Percentiles rank a stretch among this genome's conserved stretches.
These are phyloP conservation scores for Arothron firmamentum DNA, from an alignment of 2,113 vertebrate genomes.

Conservation along the genomic window DNA sequence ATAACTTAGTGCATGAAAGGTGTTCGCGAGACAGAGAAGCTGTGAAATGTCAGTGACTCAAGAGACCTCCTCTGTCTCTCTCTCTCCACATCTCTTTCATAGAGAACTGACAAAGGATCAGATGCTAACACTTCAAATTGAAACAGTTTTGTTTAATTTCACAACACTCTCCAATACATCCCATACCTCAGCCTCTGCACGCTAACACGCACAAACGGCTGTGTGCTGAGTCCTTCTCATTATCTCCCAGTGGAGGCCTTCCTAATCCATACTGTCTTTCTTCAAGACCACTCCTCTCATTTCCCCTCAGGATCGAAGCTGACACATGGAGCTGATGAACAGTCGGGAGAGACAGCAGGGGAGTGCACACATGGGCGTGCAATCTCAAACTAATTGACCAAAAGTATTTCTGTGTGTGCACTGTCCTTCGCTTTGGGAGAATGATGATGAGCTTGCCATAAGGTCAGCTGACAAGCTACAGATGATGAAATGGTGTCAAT, in stretches of 20 bases:
- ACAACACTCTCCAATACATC: background rate
- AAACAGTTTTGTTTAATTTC: slow-evolving; percentile 1
- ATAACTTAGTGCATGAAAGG: slow-evolving; percentile 42
- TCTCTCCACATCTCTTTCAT: background rate
- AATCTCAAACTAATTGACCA: slow-evolving; percentile 16
- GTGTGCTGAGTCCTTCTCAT: slow-evolving; percentile 42
- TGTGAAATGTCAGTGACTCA: slow-evolving; percentile 22
- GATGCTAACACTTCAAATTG: background rate
- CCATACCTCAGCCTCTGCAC: background rate
- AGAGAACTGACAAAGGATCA: slow-evolving; percentile 22
- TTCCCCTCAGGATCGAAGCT: slow-evolving; percentile 61
- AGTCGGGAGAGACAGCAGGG: slow-evolving; percentile 26
- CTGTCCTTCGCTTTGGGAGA: slow-evolving; percentile 5
- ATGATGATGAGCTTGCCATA: slow-evolving; percentile 22
- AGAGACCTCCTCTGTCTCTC: background rate
- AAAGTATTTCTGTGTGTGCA: background rate
- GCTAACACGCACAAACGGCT: slow-evolving; percentile 8
- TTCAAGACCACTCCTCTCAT: slow-evolving; percentile 55
- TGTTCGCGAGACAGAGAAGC: slow-evolving; percentile 26
- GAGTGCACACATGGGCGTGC: slow-evolving; percentile 8
- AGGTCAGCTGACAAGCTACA: slow-evolving; percentile 15
- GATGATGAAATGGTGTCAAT: slow-evolving; percentile 23
- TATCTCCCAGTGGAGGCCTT: slow-evolving; percentile 61
- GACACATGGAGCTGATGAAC: slow-evolving; percentile 48
- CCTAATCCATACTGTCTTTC: slow-evolving; percentile 58